Evolutionary conservation across 2,888 invertebrate species (phyloP), one percentile per base, ranked within the genome.

Genomic region (Acrobasis repandana): DNA sequence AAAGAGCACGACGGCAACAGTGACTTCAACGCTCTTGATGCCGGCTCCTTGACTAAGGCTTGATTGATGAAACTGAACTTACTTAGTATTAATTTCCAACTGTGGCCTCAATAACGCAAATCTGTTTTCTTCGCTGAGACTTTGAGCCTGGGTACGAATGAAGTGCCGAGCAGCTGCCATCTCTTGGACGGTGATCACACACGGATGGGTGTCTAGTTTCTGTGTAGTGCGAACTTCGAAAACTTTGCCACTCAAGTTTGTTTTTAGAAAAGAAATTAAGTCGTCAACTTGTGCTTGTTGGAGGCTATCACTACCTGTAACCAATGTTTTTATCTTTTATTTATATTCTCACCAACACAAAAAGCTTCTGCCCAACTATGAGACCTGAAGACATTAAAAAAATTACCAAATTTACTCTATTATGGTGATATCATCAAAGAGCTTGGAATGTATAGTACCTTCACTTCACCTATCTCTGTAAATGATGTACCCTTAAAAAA

Each of bases 151-250:
- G 0, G 98, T 98, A 60, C 97, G 94, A 60, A 99, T 95, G 77
- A 99, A 98, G 86, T 99, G 98, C 52, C 99, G 93, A 0, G 99
- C 98, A 1, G 98, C 97, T 0, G 97, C 98, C 98, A 99, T 98
- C 88, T 99, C 98, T 70, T 97, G 97, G 0, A 99, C 98, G 0
- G 98, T 98, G 2, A 99, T 94, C 0, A 98, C 97, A 82, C 98
- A 99, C 0, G 99, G 99, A 90, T 99, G 98, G 1, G 94, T 93
- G 72, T 97, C 97, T 49, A 99, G 91, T 61, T 97, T 95, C 43
- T 94, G 95, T 0, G 98, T 99, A 1, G 96, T 95, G 80, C 96
- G 96, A 0, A 98, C 96, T 62, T 95, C 95, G 50, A 95, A 94
- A 2, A 97, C 97, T 90, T 97, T 97, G 2, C 96, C 96, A 1